These are phyloP conservation scores for Hesperophylax magnus DNA, from an alignment of 1,140 invertebrate species.

Conservation along the genomic window DNA sequence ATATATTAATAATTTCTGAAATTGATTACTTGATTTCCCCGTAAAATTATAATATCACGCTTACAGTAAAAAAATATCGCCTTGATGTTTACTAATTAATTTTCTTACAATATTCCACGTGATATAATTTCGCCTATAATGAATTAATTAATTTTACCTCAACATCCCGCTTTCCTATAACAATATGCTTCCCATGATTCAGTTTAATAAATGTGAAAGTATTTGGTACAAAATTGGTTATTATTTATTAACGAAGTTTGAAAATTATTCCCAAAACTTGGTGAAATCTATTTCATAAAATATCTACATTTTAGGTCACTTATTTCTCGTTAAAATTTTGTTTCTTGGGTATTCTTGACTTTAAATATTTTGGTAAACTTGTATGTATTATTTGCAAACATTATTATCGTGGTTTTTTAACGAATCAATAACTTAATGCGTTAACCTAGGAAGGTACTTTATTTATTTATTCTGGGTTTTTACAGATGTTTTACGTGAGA, in stretches of 20 bases:
- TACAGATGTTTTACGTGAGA: too few relatives aligned
- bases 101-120: not conserved
- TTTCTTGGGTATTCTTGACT: not conserved
- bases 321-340: not conserved
- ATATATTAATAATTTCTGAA: too few relatives aligned
- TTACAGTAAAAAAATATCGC: too few relatives aligned
- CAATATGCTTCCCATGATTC: not conserved
- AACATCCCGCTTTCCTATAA: not conserved
- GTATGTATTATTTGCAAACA: not conserved
- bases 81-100: not conserved
- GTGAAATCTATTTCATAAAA: not conserved
- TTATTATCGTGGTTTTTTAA: not conserved
- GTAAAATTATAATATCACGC: too few relatives aligned
- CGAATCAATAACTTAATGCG: too few relatives aligned
- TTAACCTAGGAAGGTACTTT: too few relatives aligned
- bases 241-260: not conserved
- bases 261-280: too few relatives aligned
- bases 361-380: too few relatives aligned
- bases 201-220: not conserved
- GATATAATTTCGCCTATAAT: constrained; percentile 7
- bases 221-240: not conserved
- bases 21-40: too few relatives aligned
- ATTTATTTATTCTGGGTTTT: too few relatives aligned
- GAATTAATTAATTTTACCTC: not conserved
- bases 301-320: not conserved